A percentile compares a stretch with the other conserved stretches of the same genome.
Conservation (phyloP, 2,113 vertebrate genomes). For the Oplegnathus fasciatus region DNA sequence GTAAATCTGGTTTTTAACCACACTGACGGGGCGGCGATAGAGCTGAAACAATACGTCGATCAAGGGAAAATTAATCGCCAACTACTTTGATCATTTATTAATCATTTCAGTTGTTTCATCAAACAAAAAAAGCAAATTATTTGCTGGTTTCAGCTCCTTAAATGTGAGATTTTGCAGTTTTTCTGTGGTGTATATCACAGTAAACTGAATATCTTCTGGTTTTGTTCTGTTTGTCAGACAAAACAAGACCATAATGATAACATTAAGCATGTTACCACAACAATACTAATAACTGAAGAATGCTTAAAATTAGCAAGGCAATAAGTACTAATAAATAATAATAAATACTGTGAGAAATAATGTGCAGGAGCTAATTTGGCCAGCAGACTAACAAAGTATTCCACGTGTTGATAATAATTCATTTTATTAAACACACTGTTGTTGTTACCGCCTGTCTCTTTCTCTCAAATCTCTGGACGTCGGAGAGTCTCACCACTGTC, state of each 20-base stretch:
- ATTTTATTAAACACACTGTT: background rate
- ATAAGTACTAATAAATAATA: background rate
- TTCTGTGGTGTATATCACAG: too few relatives aligned
- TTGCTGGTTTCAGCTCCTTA: background rate
- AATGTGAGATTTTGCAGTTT: background rate
- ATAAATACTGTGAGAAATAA: background rate
- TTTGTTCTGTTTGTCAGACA: too few relatives aligned
- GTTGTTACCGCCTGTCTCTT: background rate
- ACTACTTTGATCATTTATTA: background rate
- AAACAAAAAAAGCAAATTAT: background rate
- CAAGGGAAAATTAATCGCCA: background rate
- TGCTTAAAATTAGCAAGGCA: background rate
- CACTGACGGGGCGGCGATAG: background rate
- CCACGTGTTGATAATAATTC: background rate
- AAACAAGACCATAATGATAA: too few relatives aligned
- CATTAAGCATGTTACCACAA: background rate
- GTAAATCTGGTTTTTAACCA: background rate
- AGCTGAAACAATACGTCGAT: background rate
- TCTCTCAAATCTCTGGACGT: background rate
- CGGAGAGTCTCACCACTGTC: too few relatives aligned
- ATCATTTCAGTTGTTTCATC: background rate
- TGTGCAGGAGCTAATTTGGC: background rate
- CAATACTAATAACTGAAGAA: background rate
- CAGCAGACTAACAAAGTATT: background rate
- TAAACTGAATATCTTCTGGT: too few relatives aligned